Base-by-base conservation (phyloP, 2,797 vertebrate species). In the Sciaenops ocellatus region DNA sequence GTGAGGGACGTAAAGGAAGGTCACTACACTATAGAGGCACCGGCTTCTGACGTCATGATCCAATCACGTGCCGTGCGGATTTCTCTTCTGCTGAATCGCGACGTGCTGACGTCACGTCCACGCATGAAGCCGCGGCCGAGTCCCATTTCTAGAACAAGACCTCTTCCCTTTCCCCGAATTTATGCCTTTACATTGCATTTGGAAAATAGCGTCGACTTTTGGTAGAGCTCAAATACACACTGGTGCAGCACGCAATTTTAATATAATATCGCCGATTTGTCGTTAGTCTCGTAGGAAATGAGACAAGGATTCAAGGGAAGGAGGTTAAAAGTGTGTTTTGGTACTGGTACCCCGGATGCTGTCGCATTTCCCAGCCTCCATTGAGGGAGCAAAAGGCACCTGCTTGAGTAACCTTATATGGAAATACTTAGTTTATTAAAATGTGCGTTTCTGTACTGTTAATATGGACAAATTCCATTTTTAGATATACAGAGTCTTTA, bases 1-100 rank as follows among this genome's bases (percentile, higher is more conserved):
- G 6, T 92, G 83, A 9, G 86, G 79, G 89, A 70, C 90, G 70
- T 10, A 44, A 70, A 88, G 34, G 91, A 94, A 94, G 93, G 93
- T 95, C 94, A 95, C 87, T 76, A 15, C 12, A n/a, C 46, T 79
- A 69, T 85, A 88, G 22, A 79, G 89, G 80, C 87, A 87, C 89
- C 90, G 89, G 90, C 44, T 72, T 85, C 57, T 78, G 69, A 90
- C 94, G 92, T 94, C 92, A 93, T 30, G 59, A 3, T 0, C n/a
- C 28, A 42, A 18, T 85, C 90, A 92, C 76, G 78, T 90, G 88
- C 59, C 0, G 1, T 1, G 11, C n/a, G 34, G 34, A 34, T 47
- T 70, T 12, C 73, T 20, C 34, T 3, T 9, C 34, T 38, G 63
- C 20, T 1, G 3, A 3, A 46, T 8, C 51, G 1, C 70, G 54